phyloP scores from a whole-genome alignment of 2,113 vertebrate genomes.

The Spizaetus ornatus region DNA sequence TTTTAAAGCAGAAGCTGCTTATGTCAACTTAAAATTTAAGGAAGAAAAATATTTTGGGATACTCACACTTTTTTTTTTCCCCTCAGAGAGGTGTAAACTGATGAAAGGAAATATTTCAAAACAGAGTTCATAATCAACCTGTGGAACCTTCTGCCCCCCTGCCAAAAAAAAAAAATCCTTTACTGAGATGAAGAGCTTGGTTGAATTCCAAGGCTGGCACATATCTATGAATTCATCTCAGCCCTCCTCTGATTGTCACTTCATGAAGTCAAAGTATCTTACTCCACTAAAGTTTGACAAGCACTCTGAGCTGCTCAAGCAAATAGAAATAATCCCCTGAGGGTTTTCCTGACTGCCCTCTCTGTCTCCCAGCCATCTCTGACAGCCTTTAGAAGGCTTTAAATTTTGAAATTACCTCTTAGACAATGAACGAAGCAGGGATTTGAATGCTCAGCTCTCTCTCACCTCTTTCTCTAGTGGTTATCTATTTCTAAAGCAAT shows the following conservation, averaged over 20 bases:
- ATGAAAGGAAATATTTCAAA: neutral
- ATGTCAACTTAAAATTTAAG: neutral
- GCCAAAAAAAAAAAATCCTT: neutral
- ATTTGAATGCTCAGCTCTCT: neutral
- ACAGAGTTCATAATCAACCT: neutral
- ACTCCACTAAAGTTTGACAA: slow-evolving; percentile 3
- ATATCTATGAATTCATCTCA: neutral
- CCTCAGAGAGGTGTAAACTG: neutral
- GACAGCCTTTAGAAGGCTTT: neutral
- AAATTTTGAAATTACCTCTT: neutral
- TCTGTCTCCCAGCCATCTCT: neutral
- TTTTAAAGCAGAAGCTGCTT: neutral
- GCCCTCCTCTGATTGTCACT: neutral
- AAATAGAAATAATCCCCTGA: neutral
- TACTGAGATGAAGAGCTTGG: neutral
- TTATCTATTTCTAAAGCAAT: neutral
- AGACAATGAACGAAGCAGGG: neutral
- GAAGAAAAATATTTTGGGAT: neutral
- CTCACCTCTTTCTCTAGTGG: neutral
- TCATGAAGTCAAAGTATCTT: neutral
- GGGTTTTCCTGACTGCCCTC: neutral
- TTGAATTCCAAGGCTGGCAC: neutral
- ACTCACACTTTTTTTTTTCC: neutral
- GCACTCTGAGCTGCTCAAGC: neutral
- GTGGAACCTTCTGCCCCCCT: neutral